Base-by-base conservation (phyloP, 2,113 vertebrate species). In the Balaenoptera acutorostrata region DNA sequence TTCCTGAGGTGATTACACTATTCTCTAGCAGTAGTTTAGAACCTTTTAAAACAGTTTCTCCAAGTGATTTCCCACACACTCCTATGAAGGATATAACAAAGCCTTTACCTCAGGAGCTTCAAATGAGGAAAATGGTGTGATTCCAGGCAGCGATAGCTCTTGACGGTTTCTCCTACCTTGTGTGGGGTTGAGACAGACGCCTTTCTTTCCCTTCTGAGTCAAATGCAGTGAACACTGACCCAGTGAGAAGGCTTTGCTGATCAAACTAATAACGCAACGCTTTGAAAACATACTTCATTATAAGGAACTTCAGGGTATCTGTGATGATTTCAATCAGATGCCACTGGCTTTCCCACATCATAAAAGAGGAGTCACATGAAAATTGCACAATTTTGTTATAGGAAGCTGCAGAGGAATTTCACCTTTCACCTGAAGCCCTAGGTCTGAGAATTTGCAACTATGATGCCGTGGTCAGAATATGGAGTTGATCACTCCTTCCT, bases 121-220 rank as follows among this genome's bases (percentile, higher is more conserved):
- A 82, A 75, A 61, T 63, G 9, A 81, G 57, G 52, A 66, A 61
- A 49, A 63, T 18, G 14, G 33, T 23, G n/a, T 41, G 46, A 84
- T 36, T 63, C 61, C 6, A 23, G 49, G 55, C 2, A 7, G 10
- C 10, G 2, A 4, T 4, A 27, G 31, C 59, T 46, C 29, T 33
- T 7, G 15, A 13, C 0, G 2, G 18, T 10, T 44, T 66, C 39
- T 66, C 17, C 17, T 29, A 11, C 14, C 68, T 80, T 11, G 2
- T 0, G 1, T 27, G n/a, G 33, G 46, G 46, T 7, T 36, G 44
- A 66, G 23, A 59, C 31, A 9, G 13, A 21, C 0, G 14, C 12
- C 25, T 52, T 46, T 57, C 31, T 44, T 83, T 63, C n/a, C 27
- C 5, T 68, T 52, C 77, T 20, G 77, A 80, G 46, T 36, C 55